Evolutionary conservation across 2,888 invertebrate genomes (phyloP).

Genomic region (Macropis europaea): DNA sequence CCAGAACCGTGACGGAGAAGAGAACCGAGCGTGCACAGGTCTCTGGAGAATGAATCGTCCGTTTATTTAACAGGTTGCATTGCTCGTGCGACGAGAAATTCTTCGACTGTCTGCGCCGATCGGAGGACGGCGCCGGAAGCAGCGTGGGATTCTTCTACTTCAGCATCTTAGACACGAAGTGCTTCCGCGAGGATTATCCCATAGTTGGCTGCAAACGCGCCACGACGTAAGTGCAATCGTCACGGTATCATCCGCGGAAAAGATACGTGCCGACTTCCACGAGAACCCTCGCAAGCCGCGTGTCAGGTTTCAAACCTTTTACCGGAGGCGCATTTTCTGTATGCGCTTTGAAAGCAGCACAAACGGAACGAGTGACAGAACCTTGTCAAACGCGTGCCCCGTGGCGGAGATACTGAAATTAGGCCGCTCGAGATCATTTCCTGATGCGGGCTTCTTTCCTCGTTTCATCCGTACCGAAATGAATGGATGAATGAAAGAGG

Average conservation of each 20-base stretch:
- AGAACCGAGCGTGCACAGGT: not conserved
- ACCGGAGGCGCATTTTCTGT: too few relatives aligned
- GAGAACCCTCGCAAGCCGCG: too few relatives aligned
- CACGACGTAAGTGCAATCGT: constrained; percentile 81
- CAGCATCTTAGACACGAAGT: constrained; percentile 82
- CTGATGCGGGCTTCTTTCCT: too few relatives aligned
- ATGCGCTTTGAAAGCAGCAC: too few relatives aligned
- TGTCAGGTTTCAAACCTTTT: too few relatives aligned
- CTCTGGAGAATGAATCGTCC: not conserved
- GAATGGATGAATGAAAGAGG: too few relatives aligned
- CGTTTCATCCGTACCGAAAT: too few relatives aligned
- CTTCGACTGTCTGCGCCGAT: constrained; percentile 80
- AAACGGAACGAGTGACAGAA: too few relatives aligned
- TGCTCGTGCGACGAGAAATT: constrained; percentile 82
- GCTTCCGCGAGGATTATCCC: constrained; percentile 83
- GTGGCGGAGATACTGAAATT: too few relatives aligned
- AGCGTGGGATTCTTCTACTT: constrained; percentile 81
- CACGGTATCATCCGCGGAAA: not conserved
- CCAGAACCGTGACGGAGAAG: not conserved
- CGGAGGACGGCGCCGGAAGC: constrained; percentile 64
- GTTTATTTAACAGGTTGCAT: constrained; percentile 74
- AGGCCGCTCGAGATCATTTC: too few relatives aligned
- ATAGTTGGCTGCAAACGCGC: constrained; percentile 80
- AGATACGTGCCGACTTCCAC: too few relatives aligned
- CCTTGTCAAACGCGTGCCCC: too few relatives aligned